These are phyloP conservation scores for Luperina nickerlii DNA, from an alignment of 2,888 invertebrate genomes.

Conservation along the genomic window DNA sequence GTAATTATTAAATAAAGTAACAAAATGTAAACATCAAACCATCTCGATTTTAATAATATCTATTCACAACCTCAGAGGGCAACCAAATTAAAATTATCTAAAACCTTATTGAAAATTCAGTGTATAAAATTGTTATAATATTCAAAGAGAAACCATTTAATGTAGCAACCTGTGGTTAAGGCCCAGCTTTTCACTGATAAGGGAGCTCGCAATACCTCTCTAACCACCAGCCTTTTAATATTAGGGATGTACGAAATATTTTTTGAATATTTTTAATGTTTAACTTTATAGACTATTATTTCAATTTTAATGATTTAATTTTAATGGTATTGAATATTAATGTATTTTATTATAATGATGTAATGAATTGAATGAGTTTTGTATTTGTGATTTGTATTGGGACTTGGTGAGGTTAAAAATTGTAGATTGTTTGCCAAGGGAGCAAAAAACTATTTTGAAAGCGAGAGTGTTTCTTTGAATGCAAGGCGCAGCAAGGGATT, in stretches of 20 bases:
- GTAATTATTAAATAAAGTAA: background rate
- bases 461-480: too few relatives aligned
- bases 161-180: slow-evolving; percentile 6
- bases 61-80: slow-evolving; percentile 10
- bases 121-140: slow-evolving; percentile 27
- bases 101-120: slow-evolving; percentile 14
- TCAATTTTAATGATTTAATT: too few relatives aligned
- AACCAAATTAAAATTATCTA: slow-evolving; percentile 18
- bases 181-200: slow-evolving; percentile 5
- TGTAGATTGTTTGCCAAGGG: too few relatives aligned
- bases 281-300: too few relatives aligned
- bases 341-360: too few relatives aligned
- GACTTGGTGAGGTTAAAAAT: too few relatives aligned
- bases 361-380: too few relatives aligned
- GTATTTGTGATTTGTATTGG: too few relatives aligned
- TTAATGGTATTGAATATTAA: too few relatives aligned
- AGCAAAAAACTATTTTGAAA: too few relatives aligned
- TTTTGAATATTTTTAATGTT: background rate
- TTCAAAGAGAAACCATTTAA: slow-evolving; percentile 26
- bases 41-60: slow-evolving; percentile 16
- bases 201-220: slow-evolving; percentile 4
- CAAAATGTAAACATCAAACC: background rate
- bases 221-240: slow-evolving; percentile 2
- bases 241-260: slow-evolving; percentile 2
- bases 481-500: too few relatives aligned